These are phyloP conservation scores for Gymnarchus niloticus DNA, from an alignment of 2,113 vertebrate genomes.

Conservation along the genomic window DNA sequence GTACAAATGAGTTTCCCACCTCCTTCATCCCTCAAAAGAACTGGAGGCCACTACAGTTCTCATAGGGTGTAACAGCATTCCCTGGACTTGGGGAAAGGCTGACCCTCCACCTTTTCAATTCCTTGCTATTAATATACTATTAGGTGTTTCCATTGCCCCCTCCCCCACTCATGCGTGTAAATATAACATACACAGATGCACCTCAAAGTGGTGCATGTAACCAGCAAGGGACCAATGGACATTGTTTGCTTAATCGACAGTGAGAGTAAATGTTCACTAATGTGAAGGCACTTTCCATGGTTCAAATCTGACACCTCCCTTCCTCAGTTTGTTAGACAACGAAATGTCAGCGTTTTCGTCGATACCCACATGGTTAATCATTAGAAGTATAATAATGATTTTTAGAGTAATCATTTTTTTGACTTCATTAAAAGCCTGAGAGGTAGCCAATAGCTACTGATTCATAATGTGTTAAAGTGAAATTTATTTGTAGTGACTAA, in stretches of 20 bases:
- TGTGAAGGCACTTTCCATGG: not conserved
- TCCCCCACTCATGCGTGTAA: not conserved
- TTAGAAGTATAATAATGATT: not conserved
- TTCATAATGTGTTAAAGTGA: not conserved
- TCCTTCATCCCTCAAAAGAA: not conserved
- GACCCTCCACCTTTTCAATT: not conserved
- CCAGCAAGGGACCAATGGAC: not conserved
- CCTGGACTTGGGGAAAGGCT: not conserved
- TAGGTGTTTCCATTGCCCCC: not conserved
- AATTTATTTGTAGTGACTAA: not conserved
- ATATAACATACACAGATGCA: not conserved
- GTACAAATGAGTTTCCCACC: not conserved
- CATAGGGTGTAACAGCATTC: not conserved
- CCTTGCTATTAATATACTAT: not conserved
- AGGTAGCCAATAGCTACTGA: not conserved
- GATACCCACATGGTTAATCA: slow-evolving; percentile 1
- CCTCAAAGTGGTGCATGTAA: not conserved
- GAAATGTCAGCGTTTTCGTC: not conserved
- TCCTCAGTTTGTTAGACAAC: not conserved
- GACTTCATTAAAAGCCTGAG: not conserved
- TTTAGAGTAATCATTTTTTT: too few relatives aligned
- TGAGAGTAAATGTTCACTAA: not conserved
- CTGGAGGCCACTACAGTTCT: not conserved
- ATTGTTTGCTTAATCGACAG: not conserved
- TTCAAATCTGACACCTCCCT: not conserved